Conservation (phyloP, 2,113 vertebrate genomes). For the Crocuta crocuta region DNA sequence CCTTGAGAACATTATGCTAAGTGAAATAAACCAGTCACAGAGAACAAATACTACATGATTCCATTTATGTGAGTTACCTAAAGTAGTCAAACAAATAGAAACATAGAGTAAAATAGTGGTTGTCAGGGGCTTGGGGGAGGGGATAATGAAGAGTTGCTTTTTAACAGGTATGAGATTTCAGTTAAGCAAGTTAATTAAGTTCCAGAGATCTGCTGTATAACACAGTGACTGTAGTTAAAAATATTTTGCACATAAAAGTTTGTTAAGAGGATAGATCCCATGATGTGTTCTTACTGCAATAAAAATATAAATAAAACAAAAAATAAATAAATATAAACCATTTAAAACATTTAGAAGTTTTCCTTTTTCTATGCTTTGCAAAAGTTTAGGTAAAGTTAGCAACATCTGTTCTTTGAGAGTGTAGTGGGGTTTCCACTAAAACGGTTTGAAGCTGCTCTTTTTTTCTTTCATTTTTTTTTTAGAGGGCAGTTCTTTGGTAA, state of each 20-base stretch:
- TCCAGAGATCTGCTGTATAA: background rate
- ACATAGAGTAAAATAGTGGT: background rate
- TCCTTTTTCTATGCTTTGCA: background rate
- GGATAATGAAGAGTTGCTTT: background rate
- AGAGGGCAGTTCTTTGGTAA: background rate
- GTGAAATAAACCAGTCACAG: background rate
- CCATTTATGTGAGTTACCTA: background rate
- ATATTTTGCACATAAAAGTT: background rate
- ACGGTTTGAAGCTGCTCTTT: background rate
- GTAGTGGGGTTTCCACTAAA: background rate
- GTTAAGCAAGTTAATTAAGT: background rate
- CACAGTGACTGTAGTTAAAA: background rate
- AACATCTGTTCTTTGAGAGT: background rate
- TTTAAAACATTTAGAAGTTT: background rate
- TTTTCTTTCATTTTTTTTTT: background rate
- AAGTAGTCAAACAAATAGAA: background rate
- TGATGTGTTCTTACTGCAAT: background rate
- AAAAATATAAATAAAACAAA: background rate
- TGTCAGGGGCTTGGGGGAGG: background rate
- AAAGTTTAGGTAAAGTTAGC: background rate
- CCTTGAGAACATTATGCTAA: background rate
- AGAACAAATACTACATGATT: background rate
- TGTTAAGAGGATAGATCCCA: background rate
- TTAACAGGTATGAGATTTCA: background rate
- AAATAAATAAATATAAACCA: background rate